Percentiles rank a stretch among this genome's conserved stretches.
Evolutionary conservation across 2,797 vertebrate species (phyloP).

Genomic region (Lepilemur septentrionalis): DNA sequence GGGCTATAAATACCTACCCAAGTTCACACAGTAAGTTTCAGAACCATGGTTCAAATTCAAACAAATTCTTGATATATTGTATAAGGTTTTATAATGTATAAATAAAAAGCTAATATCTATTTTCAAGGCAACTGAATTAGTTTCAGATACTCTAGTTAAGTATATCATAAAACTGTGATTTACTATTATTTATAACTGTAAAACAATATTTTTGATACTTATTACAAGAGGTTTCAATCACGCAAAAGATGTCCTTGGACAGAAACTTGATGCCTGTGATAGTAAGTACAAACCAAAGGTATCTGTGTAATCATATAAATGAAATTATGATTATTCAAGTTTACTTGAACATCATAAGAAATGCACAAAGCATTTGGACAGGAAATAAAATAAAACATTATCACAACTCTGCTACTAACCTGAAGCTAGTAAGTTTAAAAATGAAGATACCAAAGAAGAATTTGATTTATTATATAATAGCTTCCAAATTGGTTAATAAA

Average conservation of each 20-base stretch:
- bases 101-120: not conserved
- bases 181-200: not conserved
- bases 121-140: not conserved
- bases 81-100: not conserved
- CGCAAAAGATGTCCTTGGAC: not conserved
- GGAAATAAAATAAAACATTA: not conserved
- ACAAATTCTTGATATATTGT: not conserved
- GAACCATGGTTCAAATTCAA: not conserved
- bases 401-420: not conserved
- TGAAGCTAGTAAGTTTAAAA: slow-evolving; percentile 18
- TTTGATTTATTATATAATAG: not conserved
- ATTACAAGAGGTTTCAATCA: not conserved
- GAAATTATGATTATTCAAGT: not conserved
- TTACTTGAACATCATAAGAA: not conserved
- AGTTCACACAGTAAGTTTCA: not conserved
- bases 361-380: not conserved
- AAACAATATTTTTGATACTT: not conserved
- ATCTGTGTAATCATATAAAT: not conserved
- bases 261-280: not conserved
- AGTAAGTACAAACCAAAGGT: not conserved
- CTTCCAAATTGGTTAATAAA: slow-evolving; percentile 14
- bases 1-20: not conserved
- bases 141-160: not conserved
- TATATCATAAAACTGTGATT: not conserved
- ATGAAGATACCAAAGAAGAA: slow-evolving; percentile 13